Evolutionary conservation across 2,888 invertebrate genomes (phyloP).

Genomic region (Agriopis leucophaearia): DNA sequence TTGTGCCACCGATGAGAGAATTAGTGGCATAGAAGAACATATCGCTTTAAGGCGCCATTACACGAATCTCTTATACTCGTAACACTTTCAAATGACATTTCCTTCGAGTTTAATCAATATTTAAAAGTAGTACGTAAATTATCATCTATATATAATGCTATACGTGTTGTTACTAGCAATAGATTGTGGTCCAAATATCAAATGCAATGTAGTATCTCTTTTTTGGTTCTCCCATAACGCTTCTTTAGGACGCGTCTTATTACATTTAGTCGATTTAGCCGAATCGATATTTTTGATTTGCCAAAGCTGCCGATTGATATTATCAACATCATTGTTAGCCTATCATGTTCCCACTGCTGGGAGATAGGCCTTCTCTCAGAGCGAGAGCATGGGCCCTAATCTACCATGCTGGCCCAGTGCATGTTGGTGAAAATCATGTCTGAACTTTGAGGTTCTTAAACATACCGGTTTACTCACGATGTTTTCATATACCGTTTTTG

Average conservation of each 20-base stretch:
- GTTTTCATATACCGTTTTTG: no score
- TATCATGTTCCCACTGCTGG: no score
- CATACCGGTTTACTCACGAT: no score
- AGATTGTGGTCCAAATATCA: slow-evolving; percentile 45
- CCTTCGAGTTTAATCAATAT: slow-evolving; percentile 17
- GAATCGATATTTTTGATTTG: slow-evolving; percentile 11
- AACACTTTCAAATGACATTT: slow-evolving; percentile 4
- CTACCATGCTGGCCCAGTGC: no score
- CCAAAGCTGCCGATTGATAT: not conserved
- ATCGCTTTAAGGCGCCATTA: slow-evolving; percentile 13
- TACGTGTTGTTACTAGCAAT: slow-evolving; percentile 25
- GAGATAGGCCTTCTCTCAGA: no score
- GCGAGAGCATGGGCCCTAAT: no score
- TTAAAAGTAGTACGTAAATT: slow-evolving; percentile 13
- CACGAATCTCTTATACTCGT: slow-evolving; percentile 28
- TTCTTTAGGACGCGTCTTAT: slow-evolving; percentile 4
- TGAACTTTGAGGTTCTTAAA: no score
- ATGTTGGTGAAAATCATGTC: no score
- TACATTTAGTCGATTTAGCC: slow-evolving; percentile 17
- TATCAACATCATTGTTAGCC: no score
- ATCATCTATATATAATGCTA: slow-evolving; percentile 14
- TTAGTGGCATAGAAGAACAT: no score
- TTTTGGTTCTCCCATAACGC: slow-evolving; percentile 40
- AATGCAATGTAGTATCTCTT: slow-evolving; percentile 55
- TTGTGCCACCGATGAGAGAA: no score